Evolutionary conservation across 2,113 vertebrate genomes (phyloP).

Genomic region (Ageneiosus marmoratus): DNA sequence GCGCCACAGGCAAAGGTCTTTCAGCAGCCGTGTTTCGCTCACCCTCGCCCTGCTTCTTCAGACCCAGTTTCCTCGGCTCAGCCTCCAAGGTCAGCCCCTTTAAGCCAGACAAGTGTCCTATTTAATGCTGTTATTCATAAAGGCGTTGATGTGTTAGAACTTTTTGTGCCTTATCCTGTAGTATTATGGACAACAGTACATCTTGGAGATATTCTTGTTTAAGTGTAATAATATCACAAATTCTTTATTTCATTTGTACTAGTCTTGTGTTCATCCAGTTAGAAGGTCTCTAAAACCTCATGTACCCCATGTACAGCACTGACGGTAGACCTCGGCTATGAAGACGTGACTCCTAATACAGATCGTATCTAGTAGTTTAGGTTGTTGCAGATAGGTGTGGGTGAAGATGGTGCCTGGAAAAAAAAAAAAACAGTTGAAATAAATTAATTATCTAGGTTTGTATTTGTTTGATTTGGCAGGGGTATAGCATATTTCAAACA

Average conservation of each 20-base stretch:
- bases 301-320: not conserved
- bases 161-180: not conserved
- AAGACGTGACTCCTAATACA: not conserved
- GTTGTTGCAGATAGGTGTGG: not conserved
- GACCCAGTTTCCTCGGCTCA: slow-evolving; percentile 87
- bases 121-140: not conserved
- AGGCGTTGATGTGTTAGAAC: too few species aligned
- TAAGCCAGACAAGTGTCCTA: not conserved
- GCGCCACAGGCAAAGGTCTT: slow-evolving; percentile 72
- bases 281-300: not conserved
- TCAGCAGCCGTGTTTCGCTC: slow-evolving; percentile 79
- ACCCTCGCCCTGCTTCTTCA: slow-evolving; percentile 89
- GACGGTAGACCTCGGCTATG: not conserved
- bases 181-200: not conserved
- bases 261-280: not conserved
- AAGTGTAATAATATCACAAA: not conserved
- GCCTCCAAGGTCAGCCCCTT: slow-evolving; percentile 84
- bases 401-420: not conserved
- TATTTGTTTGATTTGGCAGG: not conserved
- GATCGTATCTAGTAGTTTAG: not conserved
- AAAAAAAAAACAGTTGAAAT: too few species aligned
- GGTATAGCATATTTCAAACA: not conserved
- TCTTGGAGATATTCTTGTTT: not conserved
- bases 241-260: not conserved
- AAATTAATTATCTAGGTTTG: not conserved